Conservation (phyloP, 2,113 vertebrate genomes). For the Accipiter cooperii region DNA sequence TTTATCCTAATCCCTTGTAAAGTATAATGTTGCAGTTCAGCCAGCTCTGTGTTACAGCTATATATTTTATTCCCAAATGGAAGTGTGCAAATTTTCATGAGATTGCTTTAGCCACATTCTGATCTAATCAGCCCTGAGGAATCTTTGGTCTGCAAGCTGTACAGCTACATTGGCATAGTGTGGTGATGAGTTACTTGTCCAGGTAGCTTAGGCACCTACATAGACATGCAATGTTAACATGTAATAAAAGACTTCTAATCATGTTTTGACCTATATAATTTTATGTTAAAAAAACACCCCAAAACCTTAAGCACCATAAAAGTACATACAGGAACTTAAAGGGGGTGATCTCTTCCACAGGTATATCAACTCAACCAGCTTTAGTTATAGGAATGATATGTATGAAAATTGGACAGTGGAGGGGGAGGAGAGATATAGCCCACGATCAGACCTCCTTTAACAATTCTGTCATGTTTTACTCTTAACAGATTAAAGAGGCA, state of each 20-base stretch:
- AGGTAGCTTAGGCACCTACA: not conserved
- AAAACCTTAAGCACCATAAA: not conserved
- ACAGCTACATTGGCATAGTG: too few relatives aligned
- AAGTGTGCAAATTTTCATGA: not conserved
- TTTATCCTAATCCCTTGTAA: not conserved
- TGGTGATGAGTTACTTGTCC: not conserved
- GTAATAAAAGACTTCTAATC: not conserved
- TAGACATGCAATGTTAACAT: not conserved
- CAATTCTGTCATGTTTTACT: slow-evolving; percentile 19
- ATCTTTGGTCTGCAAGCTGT: not conserved
- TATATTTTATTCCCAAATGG: not conserved
- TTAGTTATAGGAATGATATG: not conserved
- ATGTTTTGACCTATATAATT: not conserved
- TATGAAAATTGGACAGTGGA: not conserved
- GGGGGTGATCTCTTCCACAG: not conserved
- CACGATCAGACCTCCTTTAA: not conserved
- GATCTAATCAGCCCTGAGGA: not conserved
- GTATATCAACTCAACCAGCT: not conserved
- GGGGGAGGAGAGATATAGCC: not conserved
- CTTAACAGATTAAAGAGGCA: slow-evolving; percentile 93
- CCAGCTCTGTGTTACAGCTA: not conserved
- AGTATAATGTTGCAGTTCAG: not conserved
- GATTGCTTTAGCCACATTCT: not conserved
- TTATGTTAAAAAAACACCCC: not conserved
- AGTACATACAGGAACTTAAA: not conserved